Evolutionary conservation across 1,140 invertebrate genomes (phyloP).

Genomic region (Dinothrombium tinctorium): DNA sequence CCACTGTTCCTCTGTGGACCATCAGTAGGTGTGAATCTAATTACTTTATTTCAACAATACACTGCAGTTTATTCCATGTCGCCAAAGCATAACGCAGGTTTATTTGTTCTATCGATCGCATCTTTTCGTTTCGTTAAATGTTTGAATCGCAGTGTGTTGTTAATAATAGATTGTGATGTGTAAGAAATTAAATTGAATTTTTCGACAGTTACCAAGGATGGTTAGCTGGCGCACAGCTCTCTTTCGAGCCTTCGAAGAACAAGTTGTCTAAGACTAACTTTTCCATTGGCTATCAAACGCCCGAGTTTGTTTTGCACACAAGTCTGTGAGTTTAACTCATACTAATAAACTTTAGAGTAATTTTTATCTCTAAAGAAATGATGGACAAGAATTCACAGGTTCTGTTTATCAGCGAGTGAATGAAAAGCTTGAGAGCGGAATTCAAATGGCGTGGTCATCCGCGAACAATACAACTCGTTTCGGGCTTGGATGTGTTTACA

Average conservation of each 20-base stretch:
- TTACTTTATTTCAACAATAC: neutral
- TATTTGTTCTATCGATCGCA: too few relatives aligned
- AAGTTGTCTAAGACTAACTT: conserved; percentile 82
- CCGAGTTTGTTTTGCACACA: conserved; percentile 75
- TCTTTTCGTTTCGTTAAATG: too few relatives aligned
- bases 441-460: conserved; percentile 68
- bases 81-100: too few relatives aligned
- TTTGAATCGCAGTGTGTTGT: neutral
- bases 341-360: neutral
- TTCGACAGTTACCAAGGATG: neutral
- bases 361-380: conserved; percentile 17
- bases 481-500: conserved; percentile 68
- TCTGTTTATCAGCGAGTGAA: conserved; percentile 82
- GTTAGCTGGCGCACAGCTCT: conserved; percentile 25
- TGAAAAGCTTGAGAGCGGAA: conserved; percentile 55
- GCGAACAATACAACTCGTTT: conserved; percentile 64
- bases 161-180: neutral
- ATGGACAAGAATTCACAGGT: conserved; percentile 72
- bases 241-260: conserved; percentile 67
- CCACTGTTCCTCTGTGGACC: neutral
- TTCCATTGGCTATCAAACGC: conserved; percentile 63
- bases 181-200: neutral
- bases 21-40: neutral
- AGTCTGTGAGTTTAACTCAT: conserved; percentile 40
- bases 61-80: neutral